phyloP scores from a whole-genome alignment of 2,797 vertebrate genomes.

The Aulostomus chinensis region DNA sequence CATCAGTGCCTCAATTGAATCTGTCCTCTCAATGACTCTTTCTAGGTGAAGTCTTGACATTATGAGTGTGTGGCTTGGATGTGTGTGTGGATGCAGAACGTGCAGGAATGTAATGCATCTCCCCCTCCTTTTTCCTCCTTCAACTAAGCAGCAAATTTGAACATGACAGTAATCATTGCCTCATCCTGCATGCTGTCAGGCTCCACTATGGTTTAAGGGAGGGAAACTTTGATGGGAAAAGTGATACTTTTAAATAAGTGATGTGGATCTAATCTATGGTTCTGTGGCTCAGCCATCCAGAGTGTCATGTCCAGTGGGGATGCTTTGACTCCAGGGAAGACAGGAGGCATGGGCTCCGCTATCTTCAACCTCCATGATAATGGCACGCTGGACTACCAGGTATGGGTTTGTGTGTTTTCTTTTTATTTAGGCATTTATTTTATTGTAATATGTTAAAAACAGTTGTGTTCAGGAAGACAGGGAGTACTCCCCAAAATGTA shows the following conservation, averaged over 20 bases:
- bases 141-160: conserved; percentile 24
- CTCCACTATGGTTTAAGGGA: conserved; percentile 5
- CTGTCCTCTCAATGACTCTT: conserved; percentile 43
- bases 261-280: too few relatives aligned
- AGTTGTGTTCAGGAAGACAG: neutral
- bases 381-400: conserved; percentile 92
- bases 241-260: too few relatives aligned
- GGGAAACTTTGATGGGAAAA: too few relatives aligned
- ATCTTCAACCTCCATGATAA: conserved; percentile 88
- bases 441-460: neutral
- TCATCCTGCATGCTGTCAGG: conserved; percentile 52
- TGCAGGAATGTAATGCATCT: conserved; percentile 36
- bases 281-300: conserved; percentile 85
- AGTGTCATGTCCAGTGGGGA: conserved; percentile 93
- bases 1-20: conserved; percentile 50
- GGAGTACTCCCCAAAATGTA: neutral
- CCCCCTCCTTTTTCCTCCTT: conserved; percentile 3
- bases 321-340: conserved; percentile 86
- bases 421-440: neutral
- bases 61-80: conserved; percentile 11
- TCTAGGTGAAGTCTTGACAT: too few relatives aligned
- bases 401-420: conserved; percentile 46
- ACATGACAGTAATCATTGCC: conserved; percentile 55
- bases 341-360: conserved; percentile 90
- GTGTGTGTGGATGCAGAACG: conserved; percentile 14